Percentiles rank a stretch among this genome's conserved stretches.
Evolutionary conservation across 2,797 vertebrate species (phyloP).

Genomic region (Pitangus sulphuratus): DNA sequence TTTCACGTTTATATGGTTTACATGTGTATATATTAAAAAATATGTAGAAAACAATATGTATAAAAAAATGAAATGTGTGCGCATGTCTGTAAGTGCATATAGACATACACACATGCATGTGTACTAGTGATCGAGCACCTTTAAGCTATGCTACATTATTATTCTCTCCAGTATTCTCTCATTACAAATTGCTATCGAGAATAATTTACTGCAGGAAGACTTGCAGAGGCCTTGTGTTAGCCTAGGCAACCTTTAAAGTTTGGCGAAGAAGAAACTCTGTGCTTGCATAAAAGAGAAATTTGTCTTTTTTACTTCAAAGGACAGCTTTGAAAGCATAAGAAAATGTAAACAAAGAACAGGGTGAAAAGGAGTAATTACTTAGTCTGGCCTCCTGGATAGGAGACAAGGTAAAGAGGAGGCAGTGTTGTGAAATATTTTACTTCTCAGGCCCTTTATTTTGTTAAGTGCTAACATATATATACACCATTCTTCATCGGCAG

Average conservation of each 20-base stretch:
- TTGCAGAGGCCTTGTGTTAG: not conserved
- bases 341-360: not conserved
- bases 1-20: not conserved
- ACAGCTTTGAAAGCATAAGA: slow-evolving; percentile 1
- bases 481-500: not conserved
- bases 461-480: not conserved
- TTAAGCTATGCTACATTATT: not conserved
- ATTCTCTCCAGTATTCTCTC: not conserved
- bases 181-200: not conserved
- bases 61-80: not conserved
- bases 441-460: not conserved
- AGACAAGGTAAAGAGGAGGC: not conserved
- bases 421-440: not conserved
- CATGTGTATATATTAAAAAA: not conserved
- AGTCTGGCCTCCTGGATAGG: not conserved
- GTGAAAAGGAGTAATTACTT: not conserved
- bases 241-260: not conserved
- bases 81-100: not conserved
- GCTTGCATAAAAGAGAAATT: not conserved
- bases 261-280: not conserved
- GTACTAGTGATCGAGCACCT: not conserved
- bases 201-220: not conserved
- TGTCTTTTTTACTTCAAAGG: not conserved
- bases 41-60: not conserved
- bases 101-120: accelerated